Evolutionary conservation across 92 coral and sea anemone genomes (phyloP).

Genomic region (Porites evermanni): DNA sequence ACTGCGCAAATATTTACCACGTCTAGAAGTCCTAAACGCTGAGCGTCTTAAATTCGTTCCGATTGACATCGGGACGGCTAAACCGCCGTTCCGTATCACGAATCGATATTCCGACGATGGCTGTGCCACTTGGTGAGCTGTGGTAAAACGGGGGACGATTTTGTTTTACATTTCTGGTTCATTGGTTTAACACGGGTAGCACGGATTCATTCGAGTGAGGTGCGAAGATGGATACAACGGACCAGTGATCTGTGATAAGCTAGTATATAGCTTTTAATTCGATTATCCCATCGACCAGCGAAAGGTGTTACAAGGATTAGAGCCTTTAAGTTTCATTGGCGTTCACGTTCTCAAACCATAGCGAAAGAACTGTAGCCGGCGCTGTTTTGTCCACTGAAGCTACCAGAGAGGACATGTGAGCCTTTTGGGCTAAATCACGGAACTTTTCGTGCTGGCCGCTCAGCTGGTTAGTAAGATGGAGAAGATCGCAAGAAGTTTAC

Average conservation of each 20-base stretch:
- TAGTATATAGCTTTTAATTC: constrained; percentile 30
- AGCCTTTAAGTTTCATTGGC: not conserved
- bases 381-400: constrained; percentile 14
- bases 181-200: constrained; percentile 79
- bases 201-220: constrained; percentile 88
- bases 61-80: constrained; percentile 10
- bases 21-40: not conserved
- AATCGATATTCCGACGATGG: constrained; percentile 41
- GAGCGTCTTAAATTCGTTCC: constrained; percentile 4
- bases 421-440: constrained; percentile 15
- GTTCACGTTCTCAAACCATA: not conserved
- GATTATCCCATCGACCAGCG: constrained; percentile 31
- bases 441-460: constrained; percentile 8
- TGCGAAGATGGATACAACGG: constrained; percentile 50
- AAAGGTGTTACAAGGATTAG: not conserved
- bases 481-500: not conserved
- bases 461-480: not conserved
- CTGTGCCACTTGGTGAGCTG: constrained; percentile 46
- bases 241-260: constrained; percentile 51
- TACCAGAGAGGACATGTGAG: not conserved
- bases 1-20: constrained; percentile 33
- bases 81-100: constrained; percentile 59
- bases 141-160: constrained; percentile 60
- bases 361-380: no score
- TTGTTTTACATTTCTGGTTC: constrained; percentile 89